A percentile compares a stretch with the other conserved stretches of the same genome.
These are phyloP conservation scores for Myiozetetes cayanensis DNA, from an alignment of 2,113 vertebrate species.

Conservation along the genomic window DNA sequence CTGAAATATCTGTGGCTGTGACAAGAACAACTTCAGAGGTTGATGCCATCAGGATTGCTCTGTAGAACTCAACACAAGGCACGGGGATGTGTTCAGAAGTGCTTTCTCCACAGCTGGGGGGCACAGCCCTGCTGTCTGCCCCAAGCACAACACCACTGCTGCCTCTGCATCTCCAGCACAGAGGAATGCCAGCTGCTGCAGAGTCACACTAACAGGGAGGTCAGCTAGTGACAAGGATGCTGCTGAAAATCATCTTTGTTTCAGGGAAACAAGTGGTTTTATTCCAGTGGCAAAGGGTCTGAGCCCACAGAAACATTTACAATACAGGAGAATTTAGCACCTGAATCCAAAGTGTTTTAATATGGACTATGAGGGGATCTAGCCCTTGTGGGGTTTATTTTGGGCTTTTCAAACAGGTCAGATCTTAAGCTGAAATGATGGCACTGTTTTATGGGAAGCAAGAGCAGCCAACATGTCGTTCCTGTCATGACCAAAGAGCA, in stretches of 20 bases:
- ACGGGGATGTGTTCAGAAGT: background rate
- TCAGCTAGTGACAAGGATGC: background rate
- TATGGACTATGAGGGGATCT: background rate
- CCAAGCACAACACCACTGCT: background rate
- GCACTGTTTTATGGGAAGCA: background rate
- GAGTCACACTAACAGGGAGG: background rate
- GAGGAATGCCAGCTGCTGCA: background rate
- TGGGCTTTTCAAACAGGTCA: background rate
- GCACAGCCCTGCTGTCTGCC: background rate
- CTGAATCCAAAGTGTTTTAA: background rate
- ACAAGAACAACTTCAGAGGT: background rate
- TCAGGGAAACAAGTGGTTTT: background rate
- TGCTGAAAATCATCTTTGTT: background rate
- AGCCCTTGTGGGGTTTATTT: background rate
- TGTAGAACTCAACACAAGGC: background rate
- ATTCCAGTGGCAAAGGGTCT: background rate
- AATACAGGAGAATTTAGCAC: background rate
- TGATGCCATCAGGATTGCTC: background rate
- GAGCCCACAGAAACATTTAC: background rate
- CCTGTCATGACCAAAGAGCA: background rate
- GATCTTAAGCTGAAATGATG: background rate
- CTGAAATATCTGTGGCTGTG: background rate
- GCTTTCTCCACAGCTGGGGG: background rate
- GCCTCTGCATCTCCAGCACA: background rate
- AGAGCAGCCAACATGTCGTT: background rate